These are phyloP conservation scores for Lophotriccus pileatus DNA, from an alignment of 2,797 vertebrate species.

Conservation along the genomic window DNA sequence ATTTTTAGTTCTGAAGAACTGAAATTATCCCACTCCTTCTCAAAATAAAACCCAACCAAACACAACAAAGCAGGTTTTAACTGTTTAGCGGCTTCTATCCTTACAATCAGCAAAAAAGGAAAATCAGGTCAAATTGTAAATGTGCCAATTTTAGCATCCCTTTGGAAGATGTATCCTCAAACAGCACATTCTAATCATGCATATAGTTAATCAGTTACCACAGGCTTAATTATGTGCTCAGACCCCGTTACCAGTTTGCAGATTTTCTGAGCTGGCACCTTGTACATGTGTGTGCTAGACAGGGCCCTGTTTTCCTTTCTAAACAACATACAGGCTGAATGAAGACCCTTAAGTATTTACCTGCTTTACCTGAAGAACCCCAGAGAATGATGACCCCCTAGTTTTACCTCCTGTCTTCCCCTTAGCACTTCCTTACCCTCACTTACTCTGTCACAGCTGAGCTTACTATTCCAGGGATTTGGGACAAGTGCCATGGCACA, in stretches of 20 bases:
- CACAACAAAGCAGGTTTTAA: background rate
- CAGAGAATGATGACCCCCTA: background rate
- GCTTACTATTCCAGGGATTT: background rate
- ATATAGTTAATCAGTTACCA: background rate
- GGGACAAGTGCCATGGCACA: background rate
- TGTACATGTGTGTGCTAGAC: no score
- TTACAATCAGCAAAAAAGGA: background rate
- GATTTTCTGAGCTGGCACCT: no score
- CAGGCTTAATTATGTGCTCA: no score
- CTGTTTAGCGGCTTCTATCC: background rate
- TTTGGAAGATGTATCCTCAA: background rate
- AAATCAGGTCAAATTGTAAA: background rate
- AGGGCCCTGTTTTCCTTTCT: background rate
- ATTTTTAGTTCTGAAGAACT: conserved; percentile 13
- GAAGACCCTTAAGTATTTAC: background rate
- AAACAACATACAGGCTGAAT: background rate
- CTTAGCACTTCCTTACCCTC: background rate
- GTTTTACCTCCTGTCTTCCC: background rate
- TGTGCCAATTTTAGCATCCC: background rate
- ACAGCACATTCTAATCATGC: background rate
- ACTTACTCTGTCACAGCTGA: background rate
- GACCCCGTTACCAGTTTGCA: no score
- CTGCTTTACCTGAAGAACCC: background rate
- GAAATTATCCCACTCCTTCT: conserved; percentile 8
- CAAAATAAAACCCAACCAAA: conserved; percentile 11